A percentile compares a stretch with the other conserved stretches of the same genome.
These are phyloP conservation scores for Hydraecia micacea DNA, from an alignment of 2,888 invertebrate genomes.

Conservation along the genomic window DNA sequence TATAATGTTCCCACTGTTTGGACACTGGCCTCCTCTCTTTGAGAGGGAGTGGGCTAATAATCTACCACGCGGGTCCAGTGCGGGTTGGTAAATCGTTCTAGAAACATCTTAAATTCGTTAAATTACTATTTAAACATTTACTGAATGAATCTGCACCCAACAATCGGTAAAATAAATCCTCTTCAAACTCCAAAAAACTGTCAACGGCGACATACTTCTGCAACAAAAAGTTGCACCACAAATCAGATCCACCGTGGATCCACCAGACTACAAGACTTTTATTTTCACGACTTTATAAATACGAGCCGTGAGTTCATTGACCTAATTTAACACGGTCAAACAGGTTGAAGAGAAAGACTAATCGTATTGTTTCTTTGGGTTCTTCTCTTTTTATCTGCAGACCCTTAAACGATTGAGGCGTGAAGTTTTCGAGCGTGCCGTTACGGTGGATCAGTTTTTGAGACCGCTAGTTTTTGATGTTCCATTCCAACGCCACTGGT, in stretches of 20 bases:
- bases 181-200: conserved; percentile 37
- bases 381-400: conserved; percentile 62
- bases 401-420: conserved; percentile 70
- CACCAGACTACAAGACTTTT: conserved; percentile 52
- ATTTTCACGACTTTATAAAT: conserved; percentile 57
- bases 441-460: conserved; percentile 74
- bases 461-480: conserved; percentile 74
- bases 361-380: conserved; percentile 65
- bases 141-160: conserved; percentile 4
- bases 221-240: conserved; percentile 53
- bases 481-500: conserved; percentile 63
- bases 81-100: background rate
- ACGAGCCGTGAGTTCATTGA: conserved; percentile 61
- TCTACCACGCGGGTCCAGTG: background rate
- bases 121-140: background rate
- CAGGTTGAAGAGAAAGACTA: conserved; percentile 62
- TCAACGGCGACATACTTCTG: conserved; percentile 45
- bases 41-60: background rate
- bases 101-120: background rate
- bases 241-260: conserved; percentile 45
- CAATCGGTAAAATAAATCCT: conserved; percentile 20
- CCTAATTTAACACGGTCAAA: conserved; percentile 62
- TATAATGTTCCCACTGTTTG: background rate
- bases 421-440: conserved; percentile 74
- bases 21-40: background rate